These are phyloP conservation scores for Aphyosemion australe DNA, from an alignment of 2,113 vertebrate species.

Conservation along the genomic window DNA sequence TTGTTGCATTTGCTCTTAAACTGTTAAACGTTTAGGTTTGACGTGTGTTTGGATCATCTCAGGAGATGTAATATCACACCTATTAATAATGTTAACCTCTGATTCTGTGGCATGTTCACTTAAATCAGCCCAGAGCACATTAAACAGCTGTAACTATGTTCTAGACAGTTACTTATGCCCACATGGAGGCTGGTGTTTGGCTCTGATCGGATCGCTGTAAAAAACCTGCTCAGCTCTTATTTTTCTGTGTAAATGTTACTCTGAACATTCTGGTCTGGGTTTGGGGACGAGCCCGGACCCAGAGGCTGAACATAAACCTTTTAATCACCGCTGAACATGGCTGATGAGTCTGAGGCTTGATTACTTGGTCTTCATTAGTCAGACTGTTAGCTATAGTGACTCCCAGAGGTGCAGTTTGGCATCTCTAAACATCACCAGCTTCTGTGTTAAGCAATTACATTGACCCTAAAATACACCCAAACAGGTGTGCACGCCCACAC, in stretches of 20 bases:
- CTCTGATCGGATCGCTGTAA: too few species aligned
- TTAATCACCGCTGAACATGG: constrained; percentile 71
- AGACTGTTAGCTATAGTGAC: constrained; percentile 68
- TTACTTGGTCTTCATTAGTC: constrained; percentile 74
- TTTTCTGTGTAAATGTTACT: too few species aligned
- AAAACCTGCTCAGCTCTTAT: too few species aligned
- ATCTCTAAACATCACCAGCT: constrained; percentile 46
- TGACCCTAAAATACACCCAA: constrained; percentile 54
- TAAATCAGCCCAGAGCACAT: too few species aligned
- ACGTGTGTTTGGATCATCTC: constrained; percentile 26
- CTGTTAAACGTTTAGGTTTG: constrained; percentile 30
- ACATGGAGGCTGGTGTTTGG: too few species aligned
- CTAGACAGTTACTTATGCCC: too few species aligned
- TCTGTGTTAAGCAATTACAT: constrained; percentile 60
- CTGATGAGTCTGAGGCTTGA: constrained; percentile 72
- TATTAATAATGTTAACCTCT: constrained; percentile 29
- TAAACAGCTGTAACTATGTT: too few species aligned
- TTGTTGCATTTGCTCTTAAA: neutral
- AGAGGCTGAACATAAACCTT: constrained; percentile 67
- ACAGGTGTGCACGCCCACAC: constrained; percentile 43
- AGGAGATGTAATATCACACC: constrained; percentile 42
- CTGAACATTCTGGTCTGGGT: constrained; percentile 23
- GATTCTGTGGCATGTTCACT: neutral
- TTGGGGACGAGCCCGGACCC: constrained; percentile 18
- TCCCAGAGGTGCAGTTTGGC: constrained; percentile 67